Conservation (phyloP, 2,797 vertebrate species). For the Brotogeris chrysoptera region DNA sequence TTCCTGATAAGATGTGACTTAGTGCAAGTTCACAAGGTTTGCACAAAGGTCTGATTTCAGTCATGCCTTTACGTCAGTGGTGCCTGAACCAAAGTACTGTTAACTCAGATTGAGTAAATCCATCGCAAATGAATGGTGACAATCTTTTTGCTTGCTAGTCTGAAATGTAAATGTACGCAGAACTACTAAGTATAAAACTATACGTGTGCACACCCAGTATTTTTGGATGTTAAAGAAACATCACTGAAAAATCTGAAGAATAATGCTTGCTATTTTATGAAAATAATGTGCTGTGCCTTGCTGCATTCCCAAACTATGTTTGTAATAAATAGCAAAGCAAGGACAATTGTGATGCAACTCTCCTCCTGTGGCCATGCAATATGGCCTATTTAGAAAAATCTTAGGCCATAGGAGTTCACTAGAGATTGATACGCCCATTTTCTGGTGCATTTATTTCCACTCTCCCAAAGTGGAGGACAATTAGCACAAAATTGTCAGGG, state of each 20-base stretch:
- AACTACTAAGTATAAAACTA: neutral
- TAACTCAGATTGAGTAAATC: accelerated
- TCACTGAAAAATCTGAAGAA: neutral
- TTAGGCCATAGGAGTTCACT: neutral
- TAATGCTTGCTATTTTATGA: neutral
- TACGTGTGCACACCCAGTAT: accelerated
- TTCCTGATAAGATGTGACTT: neutral
- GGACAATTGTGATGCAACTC: neutral
- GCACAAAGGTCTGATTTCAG: neutral
- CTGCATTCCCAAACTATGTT: neutral
- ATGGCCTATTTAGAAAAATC: neutral
- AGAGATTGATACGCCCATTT: neutral
- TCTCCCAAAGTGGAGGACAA: neutral
- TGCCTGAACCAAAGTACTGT: neutral
- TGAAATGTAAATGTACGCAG: neutral
- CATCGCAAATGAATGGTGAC: neutral
- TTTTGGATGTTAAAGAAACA: neutral
- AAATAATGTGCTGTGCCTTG: neutral
- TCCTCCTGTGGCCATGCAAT: accelerated
- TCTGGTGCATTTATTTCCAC: neutral
- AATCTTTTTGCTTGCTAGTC: neutral
- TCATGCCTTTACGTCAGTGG: neutral
- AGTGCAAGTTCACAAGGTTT: neutral
- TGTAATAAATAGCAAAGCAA: neutral
- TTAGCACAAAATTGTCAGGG: neutral